phyloP scores from a whole-genome alignment of 2,113 vertebrate species.

The Xenopus borealis region DNA sequence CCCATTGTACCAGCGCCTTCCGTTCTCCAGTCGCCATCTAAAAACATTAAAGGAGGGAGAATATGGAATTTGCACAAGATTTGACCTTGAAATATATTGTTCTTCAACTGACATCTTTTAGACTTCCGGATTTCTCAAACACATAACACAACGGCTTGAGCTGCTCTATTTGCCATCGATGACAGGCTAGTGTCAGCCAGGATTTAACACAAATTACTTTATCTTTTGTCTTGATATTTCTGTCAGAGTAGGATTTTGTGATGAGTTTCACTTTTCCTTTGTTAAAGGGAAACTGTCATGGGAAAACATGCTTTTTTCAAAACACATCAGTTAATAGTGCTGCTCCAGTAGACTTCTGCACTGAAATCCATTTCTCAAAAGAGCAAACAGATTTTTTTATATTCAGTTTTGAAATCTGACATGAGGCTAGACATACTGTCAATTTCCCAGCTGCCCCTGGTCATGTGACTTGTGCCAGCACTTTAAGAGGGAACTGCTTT shows the following conservation, averaged over 20 bases:
- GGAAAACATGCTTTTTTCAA: too few species aligned
- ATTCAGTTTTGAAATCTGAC: too few species aligned
- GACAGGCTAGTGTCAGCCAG: not conserved
- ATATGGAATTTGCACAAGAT: constrained; percentile 53
- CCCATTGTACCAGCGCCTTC: constrained; percentile 77
- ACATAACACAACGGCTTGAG: not conserved
- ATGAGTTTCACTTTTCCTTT: not conserved
- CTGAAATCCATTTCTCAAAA: too few species aligned
- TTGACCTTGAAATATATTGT: constrained; percentile 49
- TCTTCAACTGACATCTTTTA: constrained; percentile 33
- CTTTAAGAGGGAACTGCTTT: too few species aligned
- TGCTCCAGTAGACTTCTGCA: too few species aligned
- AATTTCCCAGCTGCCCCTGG: too few species aligned
- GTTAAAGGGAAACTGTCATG: too few species aligned
- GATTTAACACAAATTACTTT: not conserved
- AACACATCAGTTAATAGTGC: too few species aligned
- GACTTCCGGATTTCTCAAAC: constrained; percentile 23
- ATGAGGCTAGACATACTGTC: too few species aligned
- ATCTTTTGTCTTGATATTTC: not conserved
- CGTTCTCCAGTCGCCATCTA: constrained; percentile 63
- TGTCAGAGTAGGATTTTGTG: not conserved
- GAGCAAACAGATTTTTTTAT: too few species aligned
- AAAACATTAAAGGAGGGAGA: constrained; percentile 61
- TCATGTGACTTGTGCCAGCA: too few species aligned
- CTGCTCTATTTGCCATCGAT: not conserved